A percentile compares a stretch with the other conserved stretches of the same genome.
phyloP scores from a whole-genome alignment of 2,888 invertebrate genomes.

The Lampropteryx suffumata region DNA sequence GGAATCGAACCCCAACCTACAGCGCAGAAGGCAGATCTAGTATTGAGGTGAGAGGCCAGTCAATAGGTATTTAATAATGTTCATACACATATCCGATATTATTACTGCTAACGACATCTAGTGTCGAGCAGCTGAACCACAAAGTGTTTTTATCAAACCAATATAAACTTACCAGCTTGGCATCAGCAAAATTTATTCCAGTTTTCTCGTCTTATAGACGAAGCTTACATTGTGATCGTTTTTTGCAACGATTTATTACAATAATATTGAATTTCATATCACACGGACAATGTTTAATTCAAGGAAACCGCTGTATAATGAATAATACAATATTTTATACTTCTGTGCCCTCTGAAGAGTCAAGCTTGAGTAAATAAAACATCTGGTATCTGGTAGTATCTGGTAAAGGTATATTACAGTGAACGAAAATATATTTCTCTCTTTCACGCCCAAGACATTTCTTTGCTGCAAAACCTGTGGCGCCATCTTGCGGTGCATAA shows the following conservation, averaged over 20 bases:
- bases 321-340: constrained; percentile 24
- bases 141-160: too few relatives aligned
- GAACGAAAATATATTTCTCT: not conserved
- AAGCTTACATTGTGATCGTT: constrained; percentile 3
- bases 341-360: constrained; percentile 12
- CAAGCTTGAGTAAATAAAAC: not conserved
- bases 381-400: not conserved
- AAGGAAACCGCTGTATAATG: constrained; percentile 12
- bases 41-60: too few relatives aligned
- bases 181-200: too few relatives aligned
- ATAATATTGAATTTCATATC: constrained; percentile 25
- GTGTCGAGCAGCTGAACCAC: constrained; percentile 12
- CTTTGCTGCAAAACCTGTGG: too few relatives aligned
- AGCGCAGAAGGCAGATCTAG: too few relatives aligned
- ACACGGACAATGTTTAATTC: constrained; percentile 21
- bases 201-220: not conserved
- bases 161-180: too few relatives aligned
- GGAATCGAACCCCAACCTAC: too few relatives aligned
- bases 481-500: constrained; percentile 5
- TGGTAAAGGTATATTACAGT: too few relatives aligned
- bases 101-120: constrained; percentile 10
- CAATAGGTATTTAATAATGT: too few relatives aligned
- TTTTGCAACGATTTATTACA: constrained; percentile 19
- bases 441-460: too few relatives aligned
- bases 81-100: too few relatives aligned